Percentiles rank a stretch among this genome's conserved stretches.
phyloP scores from a whole-genome alignment of 2,888 invertebrate species.

The Scaptomyza reducta region DNA sequence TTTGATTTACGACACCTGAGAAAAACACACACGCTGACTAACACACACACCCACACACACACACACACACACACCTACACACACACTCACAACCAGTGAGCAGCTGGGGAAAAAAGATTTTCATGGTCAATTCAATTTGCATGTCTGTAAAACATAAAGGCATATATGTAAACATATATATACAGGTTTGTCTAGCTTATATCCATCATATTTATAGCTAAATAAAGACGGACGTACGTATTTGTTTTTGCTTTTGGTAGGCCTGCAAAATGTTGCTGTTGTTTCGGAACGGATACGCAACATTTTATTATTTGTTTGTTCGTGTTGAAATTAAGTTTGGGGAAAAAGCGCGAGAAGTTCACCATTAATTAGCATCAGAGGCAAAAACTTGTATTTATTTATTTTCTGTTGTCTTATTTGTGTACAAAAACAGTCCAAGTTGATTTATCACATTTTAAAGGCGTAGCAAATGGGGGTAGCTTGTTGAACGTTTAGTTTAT shows the following conservation, averaged over 20 bases:
- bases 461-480: not conserved
- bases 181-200: not conserved
- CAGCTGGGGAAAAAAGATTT: constrained; percentile 60
- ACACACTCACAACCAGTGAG: not conserved
- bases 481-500: not conserved
- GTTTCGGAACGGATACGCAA: constrained; percentile 29
- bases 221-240: constrained; percentile 26
- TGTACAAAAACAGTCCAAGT: not conserved
- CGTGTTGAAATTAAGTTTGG: constrained; percentile 53
- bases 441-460: not conserved
- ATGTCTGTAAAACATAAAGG: constrained; percentile 31
- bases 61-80: not conserved
- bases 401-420: constrained; percentile 8
- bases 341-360: not conserved
- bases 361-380: constrained; percentile 46
- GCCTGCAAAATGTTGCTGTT: constrained; percentile 44
- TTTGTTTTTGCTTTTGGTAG: constrained; percentile 31
- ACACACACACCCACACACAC: constrained; percentile 1
- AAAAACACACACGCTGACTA: constrained; percentile 7
- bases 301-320: constrained; percentile 53
- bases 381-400: constrained; percentile 37
- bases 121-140: constrained; percentile 76
- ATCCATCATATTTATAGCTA: constrained; percentile 14
- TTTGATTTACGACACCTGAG: constrained; percentile 32
- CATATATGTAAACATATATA: not conserved